Conservation (phyloP, 2,113 vertebrate species). For the Bothrops jararaca region DNA sequence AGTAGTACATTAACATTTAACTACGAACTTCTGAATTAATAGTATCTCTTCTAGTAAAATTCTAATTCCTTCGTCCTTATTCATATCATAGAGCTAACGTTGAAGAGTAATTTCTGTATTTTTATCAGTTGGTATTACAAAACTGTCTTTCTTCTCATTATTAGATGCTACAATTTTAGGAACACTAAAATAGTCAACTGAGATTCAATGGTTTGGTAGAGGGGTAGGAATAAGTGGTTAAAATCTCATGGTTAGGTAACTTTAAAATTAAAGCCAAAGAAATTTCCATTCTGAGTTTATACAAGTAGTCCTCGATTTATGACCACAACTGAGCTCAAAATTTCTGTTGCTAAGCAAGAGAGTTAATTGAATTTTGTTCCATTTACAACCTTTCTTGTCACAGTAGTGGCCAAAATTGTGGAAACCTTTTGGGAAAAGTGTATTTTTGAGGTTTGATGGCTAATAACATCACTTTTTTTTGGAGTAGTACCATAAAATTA, state of each 20-base stretch:
- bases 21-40: not conserved
- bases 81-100: not conserved
- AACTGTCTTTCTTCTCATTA: not conserved
- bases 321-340: too few species aligned
- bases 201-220: not conserved
- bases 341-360: too few species aligned
- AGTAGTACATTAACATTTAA: not conserved
- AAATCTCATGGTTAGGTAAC: not conserved
- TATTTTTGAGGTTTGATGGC: too few species aligned
- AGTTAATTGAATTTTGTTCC: too few species aligned
- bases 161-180: not conserved
- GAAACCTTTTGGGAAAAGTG: too few species aligned
- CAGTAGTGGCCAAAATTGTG: too few species aligned
- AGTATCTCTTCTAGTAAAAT: not conserved
- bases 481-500: too few species aligned
- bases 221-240: not conserved
- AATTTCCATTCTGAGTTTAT: not conserved
- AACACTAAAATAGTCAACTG: not conserved
- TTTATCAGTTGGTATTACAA: not conserved
- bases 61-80: not conserved
- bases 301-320: too few species aligned
- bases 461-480: too few species aligned
- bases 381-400: too few species aligned
- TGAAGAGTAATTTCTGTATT: not conserved
- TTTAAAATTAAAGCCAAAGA: not conserved